Evolutionary conservation across 2,888 invertebrate species (phyloP).

Genomic region (Busseola fusca): DNA sequence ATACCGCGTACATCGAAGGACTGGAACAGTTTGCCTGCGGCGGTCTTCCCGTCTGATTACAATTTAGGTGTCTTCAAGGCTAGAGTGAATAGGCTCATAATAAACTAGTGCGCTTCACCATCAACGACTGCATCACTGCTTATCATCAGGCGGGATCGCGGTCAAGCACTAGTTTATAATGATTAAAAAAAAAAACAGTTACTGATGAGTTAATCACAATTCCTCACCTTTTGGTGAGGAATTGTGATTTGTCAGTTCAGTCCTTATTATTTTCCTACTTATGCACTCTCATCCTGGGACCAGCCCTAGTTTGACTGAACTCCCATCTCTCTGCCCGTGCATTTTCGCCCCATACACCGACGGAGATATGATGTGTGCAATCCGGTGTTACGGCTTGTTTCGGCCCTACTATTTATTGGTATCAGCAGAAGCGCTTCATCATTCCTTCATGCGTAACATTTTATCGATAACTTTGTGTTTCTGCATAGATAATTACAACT

Average conservation of each 20-base stretch:
- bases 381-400: slow-evolving; percentile 7
- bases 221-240: too few species aligned
- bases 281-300: background rate
- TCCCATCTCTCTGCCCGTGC: slow-evolving; percentile 5
- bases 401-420: background rate
- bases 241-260: too few species aligned
- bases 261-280: background rate
- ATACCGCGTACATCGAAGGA: too few species aligned
- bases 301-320: slow-evolving; percentile 25
- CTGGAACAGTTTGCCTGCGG: too few species aligned
- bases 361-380: slow-evolving; percentile 30
- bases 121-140: too few species aligned
- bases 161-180: too few species aligned
- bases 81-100: too few species aligned
- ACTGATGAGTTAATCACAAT: background rate
- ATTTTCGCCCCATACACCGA: slow-evolving; percentile 22
- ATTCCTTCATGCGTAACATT: background rate
- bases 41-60: too few species aligned
- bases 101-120: too few species aligned
- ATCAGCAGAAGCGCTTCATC: background rate
- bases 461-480: background rate
- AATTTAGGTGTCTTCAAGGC: too few species aligned
- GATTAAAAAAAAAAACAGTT: too few species aligned
- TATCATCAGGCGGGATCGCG: too few species aligned
- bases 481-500: background rate